These are phyloP conservation scores for Patella ulyssiponensis DNA, from an alignment of 2,888 invertebrate genomes.

Conservation along the genomic window DNA sequence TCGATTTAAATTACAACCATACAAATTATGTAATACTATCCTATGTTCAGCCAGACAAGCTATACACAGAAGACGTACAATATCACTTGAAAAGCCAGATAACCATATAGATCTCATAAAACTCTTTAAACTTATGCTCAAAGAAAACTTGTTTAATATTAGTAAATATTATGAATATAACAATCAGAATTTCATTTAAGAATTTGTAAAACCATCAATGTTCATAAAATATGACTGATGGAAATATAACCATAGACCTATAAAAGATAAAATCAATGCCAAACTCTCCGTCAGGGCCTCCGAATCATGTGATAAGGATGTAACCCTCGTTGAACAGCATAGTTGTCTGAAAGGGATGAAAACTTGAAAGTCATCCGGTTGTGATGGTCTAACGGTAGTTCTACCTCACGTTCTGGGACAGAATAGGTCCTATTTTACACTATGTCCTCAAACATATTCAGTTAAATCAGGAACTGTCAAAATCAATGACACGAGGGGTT, in stretches of 20 bases:
- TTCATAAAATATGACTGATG: neutral
- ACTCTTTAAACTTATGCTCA: neutral
- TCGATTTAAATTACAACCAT: too few species aligned
- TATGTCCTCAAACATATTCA: constrained; percentile 25
- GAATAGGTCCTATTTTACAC: constrained; percentile 26
- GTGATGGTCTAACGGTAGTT: constrained; percentile 42
- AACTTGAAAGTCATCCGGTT: constrained; percentile 38
- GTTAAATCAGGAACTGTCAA: constrained; percentile 22
- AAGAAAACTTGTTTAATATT: constrained; percentile 1
- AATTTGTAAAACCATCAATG: neutral
- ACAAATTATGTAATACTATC: too few species aligned
- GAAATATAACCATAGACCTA: too few species aligned
- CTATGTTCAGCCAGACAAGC: too few species aligned
- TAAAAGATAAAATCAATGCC: neutral
- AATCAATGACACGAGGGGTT: constrained; percentile 21
- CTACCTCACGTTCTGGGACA: constrained; percentile 31
- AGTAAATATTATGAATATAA: neutral
- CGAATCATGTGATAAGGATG: neutral
- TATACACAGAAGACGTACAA: too few species aligned
- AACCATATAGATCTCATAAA: neutral
- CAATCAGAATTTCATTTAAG: neutral
- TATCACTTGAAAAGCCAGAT: neutral
- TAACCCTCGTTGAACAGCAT: constrained; percentile 8
- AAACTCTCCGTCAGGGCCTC: neutral
- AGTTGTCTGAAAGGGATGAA: constrained; percentile 27